These are phyloP conservation scores for Coluber constrictor DNA, from an alignment of 2,797 vertebrate species.

Conservation along the genomic window DNA sequence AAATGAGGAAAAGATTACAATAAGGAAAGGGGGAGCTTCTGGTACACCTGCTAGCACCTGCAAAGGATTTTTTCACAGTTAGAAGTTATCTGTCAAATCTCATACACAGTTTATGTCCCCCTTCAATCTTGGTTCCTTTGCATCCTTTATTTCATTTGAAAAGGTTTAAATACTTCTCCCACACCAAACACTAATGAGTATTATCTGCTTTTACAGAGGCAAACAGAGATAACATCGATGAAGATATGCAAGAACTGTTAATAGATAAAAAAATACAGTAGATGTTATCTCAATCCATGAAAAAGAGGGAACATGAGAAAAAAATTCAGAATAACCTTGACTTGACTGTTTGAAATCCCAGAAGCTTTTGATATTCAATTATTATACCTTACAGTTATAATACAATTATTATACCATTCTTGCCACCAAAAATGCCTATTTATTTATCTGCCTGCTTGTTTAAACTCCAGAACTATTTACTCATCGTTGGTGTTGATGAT, in stretches of 20 bases:
- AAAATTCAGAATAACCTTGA: neutral
- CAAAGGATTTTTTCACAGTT: neutral
- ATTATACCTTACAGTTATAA: neutral
- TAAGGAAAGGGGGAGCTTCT: neutral
- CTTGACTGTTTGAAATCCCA: neutral
- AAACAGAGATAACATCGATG: neutral
- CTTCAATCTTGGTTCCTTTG: neutral
- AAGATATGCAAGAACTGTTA: neutral
- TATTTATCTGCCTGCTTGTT: neutral
- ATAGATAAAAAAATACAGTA: neutral
- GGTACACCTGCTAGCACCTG: neutral
- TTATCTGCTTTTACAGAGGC: neutral
- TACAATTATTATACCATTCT: no score
- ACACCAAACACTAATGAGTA: neutral
- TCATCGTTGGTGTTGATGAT: neutral
- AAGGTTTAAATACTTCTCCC: neutral
- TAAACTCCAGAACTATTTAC: neutral
- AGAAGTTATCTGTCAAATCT: neutral
- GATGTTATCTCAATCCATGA: neutral
- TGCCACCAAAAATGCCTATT: neutral
- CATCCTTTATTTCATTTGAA: neutral
- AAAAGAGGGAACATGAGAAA: neutral
- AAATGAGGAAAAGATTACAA: neutral
- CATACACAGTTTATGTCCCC: neutral
- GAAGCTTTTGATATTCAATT: neutral